A percentile compares a stretch with the other conserved stretches of the same genome.
Conservation (phyloP, 2,888 invertebrate species). For the Ophion ellenae region DNA sequence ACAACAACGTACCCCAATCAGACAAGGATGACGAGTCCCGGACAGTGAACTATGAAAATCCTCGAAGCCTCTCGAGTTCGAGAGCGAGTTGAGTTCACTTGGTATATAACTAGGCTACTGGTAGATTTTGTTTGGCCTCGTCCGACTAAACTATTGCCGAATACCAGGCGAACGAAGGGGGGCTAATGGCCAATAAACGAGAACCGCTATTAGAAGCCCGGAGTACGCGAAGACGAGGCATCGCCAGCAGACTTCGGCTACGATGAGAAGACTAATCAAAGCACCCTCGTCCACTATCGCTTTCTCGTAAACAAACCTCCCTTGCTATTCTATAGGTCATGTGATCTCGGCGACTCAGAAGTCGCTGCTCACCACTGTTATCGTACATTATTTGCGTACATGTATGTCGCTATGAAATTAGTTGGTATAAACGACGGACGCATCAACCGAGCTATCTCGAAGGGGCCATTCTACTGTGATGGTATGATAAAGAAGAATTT, state of each 20-base stretch:
- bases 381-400: background rate
- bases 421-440: conserved; percentile 2
- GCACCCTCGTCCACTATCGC: conserved; percentile 35
- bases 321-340: conserved; percentile 9
- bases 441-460: background rate
- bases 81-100: background rate
- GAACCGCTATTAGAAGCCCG: conserved; percentile 48
- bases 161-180: conserved; percentile 18
- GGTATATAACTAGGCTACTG: background rate
- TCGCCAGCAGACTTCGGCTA: conserved; percentile 39
- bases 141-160: conserved; percentile 35
- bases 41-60: background rate
- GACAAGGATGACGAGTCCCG: too few relatives aligned
- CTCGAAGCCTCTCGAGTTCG: background rate
- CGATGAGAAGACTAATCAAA: conserved; percentile 31
- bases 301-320: conserved; percentile 12
- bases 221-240: conserved; percentile 33
- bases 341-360: conserved; percentile 1
- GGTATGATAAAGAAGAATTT: too few relatives aligned
- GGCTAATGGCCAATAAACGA: conserved; percentile 62
- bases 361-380: background rate
- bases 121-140: conserved; percentile 24
- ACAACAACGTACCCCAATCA: background rate
- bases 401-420: background rate
- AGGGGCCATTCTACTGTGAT: too few relatives aligned